Conservation (phyloP, 35 echinoderm and acorn worm species). For the Diadema setosum region DNA sequence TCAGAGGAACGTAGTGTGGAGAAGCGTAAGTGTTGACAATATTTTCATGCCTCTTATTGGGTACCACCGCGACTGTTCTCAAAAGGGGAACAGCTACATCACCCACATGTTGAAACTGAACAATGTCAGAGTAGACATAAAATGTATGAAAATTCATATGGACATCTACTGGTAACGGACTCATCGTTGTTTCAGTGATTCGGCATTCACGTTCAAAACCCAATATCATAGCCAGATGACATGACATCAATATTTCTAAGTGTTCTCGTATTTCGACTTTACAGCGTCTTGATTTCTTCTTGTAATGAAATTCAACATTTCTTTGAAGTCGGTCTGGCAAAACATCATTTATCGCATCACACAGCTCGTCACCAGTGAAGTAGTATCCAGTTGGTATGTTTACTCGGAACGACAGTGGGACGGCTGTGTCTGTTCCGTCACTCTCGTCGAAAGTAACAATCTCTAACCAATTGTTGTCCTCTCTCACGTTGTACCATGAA, state of each 20-base stretch:
- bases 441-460: not conserved
- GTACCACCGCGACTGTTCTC: not conserved
- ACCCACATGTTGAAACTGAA: slow-evolving; percentile 24
- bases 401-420: not conserved
- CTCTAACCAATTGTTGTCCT: not conserved
- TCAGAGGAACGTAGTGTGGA: slow-evolving; percentile 22
- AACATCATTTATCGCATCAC: not conserved
- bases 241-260: not conserved
- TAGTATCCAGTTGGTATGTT: slow-evolving; percentile 44
- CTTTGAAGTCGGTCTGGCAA: not conserved
- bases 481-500: slow-evolving; percentile 46
- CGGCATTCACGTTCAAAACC: not conserved
- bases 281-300: not conserved
- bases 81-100: not conserved
- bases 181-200: not conserved
- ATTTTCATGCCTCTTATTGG: not conserved
- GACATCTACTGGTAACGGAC: slow-evolving; percentile 13
- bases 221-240: slow-evolving; percentile 14
- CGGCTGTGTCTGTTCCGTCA: not conserved
- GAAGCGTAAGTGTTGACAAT: not conserved
- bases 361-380: not conserved
- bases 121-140: slow-evolving; percentile 49
- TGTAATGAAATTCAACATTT: not conserved
- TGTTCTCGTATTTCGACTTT: not conserved
- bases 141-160: slow-evolving; percentile 39